Percentiles rank a stretch among this genome's conserved stretches.
Evolutionary conservation across 2,797 vertebrate genomes (phyloP).

Genomic region (Vireo griseus): DNA sequence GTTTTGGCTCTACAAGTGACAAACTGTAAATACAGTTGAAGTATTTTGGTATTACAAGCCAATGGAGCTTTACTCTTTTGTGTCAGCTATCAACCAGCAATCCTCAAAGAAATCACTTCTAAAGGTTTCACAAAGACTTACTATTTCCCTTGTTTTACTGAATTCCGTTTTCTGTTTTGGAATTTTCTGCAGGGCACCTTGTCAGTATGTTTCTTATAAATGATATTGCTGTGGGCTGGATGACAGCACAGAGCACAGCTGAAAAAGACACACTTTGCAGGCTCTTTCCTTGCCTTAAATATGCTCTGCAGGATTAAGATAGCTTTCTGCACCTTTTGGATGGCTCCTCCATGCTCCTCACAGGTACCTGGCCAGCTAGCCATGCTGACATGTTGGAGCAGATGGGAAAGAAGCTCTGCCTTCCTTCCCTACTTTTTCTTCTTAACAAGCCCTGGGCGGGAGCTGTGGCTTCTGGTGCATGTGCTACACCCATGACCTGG

Average conservation of each 20-base stretch:
- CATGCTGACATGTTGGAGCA: accelerated
- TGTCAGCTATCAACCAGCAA: neutral
- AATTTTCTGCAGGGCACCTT: neutral
- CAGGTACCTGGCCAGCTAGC: neutral
- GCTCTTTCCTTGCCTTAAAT: neutral
- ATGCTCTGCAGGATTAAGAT: neutral
- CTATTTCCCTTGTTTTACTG: neutral
- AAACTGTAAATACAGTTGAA: neutral
- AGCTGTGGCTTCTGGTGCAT: neutral
- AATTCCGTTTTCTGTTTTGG: neutral
- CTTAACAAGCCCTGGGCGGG: neutral
- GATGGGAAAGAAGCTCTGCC: neutral
- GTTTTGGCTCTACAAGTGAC: neutral
- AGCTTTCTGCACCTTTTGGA: neutral
- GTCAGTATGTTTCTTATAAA: neutral
- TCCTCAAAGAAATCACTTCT: neutral
- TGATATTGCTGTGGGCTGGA: neutral
- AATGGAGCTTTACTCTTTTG: neutral
- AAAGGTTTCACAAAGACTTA: neutral
- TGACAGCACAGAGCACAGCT: neutral
- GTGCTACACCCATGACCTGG: slow-evolving; percentile 28
- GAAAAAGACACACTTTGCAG: neutral
- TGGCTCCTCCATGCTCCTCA: neutral
- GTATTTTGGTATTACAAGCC: neutral
- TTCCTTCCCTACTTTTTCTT: neutral